phyloP scores from a whole-genome alignment of 2,113 vertebrate species.

The Tupaia chinensis region DNA sequence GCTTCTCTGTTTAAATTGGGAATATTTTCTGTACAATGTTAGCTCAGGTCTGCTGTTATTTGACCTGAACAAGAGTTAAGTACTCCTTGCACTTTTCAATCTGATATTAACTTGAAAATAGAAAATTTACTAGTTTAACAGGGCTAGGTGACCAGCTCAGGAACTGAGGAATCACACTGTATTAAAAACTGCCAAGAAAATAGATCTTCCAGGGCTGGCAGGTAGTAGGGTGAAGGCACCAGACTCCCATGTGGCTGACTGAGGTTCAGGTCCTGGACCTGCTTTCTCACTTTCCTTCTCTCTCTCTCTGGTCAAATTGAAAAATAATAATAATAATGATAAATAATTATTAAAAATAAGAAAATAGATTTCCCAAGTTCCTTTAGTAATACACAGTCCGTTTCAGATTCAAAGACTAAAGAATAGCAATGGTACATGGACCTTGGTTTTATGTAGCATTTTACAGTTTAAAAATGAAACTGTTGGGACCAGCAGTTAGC shows the following conservation, averaged over 20 bases:
- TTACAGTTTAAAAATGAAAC: neutral
- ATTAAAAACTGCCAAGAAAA: neutral
- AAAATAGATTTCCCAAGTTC: neutral
- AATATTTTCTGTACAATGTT: neutral
- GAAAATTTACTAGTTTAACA: neutral
- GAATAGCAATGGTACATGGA: neutral
- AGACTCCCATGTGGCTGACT: too few species aligned
- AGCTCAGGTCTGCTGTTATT: neutral
- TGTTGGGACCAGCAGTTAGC: neutral
- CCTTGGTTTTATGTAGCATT: neutral
- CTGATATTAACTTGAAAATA: constrained; percentile 17
- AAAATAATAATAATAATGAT: too few species aligned
- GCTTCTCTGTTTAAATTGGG: neutral
- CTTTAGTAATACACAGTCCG: neutral
- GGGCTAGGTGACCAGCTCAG: neutral
- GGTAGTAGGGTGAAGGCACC: too few species aligned
- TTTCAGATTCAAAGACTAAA: neutral
- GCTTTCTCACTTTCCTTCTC: too few species aligned
- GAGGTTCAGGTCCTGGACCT: too few species aligned
- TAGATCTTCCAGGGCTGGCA: too few species aligned
- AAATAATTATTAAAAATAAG: too few species aligned
- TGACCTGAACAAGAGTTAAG: neutral
- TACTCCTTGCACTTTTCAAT: neutral
- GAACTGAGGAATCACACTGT: neutral
- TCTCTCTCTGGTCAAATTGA: too few species aligned